Evolutionary conservation across 2,888 invertebrate genomes (phyloP), one percentile per base, ranked within the genome.

Genomic region (Callyntrura sp.): DNA sequence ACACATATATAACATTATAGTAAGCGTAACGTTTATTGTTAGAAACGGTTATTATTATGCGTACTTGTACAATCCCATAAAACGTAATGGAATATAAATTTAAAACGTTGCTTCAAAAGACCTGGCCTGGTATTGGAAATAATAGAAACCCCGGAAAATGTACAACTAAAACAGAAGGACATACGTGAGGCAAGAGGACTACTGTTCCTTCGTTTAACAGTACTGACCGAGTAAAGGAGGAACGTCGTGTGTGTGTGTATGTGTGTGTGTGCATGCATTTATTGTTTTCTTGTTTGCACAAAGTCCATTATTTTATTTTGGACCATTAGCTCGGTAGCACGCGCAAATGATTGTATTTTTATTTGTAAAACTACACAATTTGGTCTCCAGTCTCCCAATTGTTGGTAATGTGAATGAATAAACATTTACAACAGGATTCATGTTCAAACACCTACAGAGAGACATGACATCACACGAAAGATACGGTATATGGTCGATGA

Each of bases 251-350:
- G n/a, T n/a, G n/a, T n/a, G n/a, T 14, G 35, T n/a, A n/a, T 60
- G 73, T 73, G 70, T 55, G 65, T 4, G 12, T n/a, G n/a, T 78
- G 55, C 43, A 73, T 88, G 73, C 23, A 70, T 51, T 43, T 25
- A 76, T 76, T 43, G 70, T 48, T 88, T 23, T 62, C 65, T 55
- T 73, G 62, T 88, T 87, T 87, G 55, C 65, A 57, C 55, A 70
- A 55, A 17, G 76, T 76, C 88, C 78, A 88, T 88, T 88, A 88
- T 73, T 82, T 88, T 82, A 83, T 25, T 14, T 28, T 88, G 88
- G 76, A 43, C 83, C 76, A 88, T 88, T 88, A 83, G 35, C 55
- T 78, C 78, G 17, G 20, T 20, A 45, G 70, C 78, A 78, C 78
- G 57, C 73, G 65, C 60, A 62, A 81, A 79, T 79, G 79, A 57